Base-by-base conservation (phyloP, 2,113 vertebrate species). In the Ornithorhynchus anatinus region DNA sequence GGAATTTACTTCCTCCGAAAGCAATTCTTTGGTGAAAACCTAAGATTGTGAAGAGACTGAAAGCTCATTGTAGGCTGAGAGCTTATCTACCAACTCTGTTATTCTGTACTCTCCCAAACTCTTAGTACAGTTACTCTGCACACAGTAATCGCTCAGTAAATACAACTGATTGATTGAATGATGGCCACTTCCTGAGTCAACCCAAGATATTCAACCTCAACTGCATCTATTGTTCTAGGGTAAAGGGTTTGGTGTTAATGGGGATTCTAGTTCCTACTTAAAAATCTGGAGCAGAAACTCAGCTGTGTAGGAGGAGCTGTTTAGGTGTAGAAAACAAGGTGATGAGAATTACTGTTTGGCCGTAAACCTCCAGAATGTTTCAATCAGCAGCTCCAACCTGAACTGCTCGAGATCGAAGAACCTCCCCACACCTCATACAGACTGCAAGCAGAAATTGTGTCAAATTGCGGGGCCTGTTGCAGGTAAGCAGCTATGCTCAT, bases 401-500 rank as follows among this genome's bases (percentile, higher is more conserved):
- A 22, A 17, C 56, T 57, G n/a, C 42, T 65, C 25, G 75, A 70
- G 50, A 60, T 68, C 36, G 29, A 10, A 23, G 75, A 70, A 70
- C 59, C 57, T 72, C 2, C 63, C 48, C 50, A 65, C 36, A 45
- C 66, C 65, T 59, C 79, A 51, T 59, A 53, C 39, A 25, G 5
- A 10, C 38, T 53, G 43, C 44, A 83, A 56, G 20, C 53, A n/a
- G 64, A 54, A 72, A 53, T 70, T 70, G 63, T 43, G n/a, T 59
- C 64, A 59, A 73, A 37, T 50, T 36, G 53, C 43, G 62, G 33
- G 35, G 35, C 36, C 59, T 47, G 48, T 33, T 25, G 78, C 83
- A 85, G 83, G 86, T 84, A 70, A 77, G 48, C 72, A 80, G 72
- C 75, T 75, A 70, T 68, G 63, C n/a, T n/a, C 58, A 72, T 72